Evolutionary conservation across 2,113 vertebrate genomes (phyloP).

Genomic region (Gadus chalcogrammus): DNA sequence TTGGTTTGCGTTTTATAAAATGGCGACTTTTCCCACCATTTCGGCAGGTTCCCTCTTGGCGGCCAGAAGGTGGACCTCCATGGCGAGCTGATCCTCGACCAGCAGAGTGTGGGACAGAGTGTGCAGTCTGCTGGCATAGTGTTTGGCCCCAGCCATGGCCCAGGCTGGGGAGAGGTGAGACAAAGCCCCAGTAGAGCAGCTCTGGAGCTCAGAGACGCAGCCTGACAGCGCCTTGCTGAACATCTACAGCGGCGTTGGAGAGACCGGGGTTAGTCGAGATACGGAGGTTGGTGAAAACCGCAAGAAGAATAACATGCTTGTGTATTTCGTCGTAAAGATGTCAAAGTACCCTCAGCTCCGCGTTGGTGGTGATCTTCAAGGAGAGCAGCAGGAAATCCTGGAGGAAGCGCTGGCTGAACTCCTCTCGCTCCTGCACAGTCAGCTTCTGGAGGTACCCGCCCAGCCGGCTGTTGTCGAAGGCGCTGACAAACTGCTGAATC

Average conservation of each 20-base stretch:
- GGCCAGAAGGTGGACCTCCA: background rate
- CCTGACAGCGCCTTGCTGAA: slow-evolving; percentile 46
- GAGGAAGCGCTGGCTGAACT: slow-evolving; percentile 49
- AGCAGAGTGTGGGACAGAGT: slow-evolving; percentile 58
- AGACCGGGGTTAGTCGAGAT: background rate
- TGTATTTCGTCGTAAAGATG: background rate
- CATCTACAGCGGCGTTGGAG: slow-evolving; percentile 45
- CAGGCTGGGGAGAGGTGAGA: slow-evolving; percentile 64
- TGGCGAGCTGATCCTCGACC: slow-evolving; percentile 51
- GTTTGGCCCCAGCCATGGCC: slow-evolving; percentile 57
- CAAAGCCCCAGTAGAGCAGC: background rate
- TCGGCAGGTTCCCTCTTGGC: slow-evolving; percentile 20
- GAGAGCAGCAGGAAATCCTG: slow-evolving; percentile 66
- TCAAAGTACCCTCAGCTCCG: slow-evolving; percentile 47
- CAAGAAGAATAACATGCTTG: too few relatives aligned
- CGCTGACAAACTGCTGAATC: slow-evolving; percentile 62
- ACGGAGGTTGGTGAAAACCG: too few relatives aligned
- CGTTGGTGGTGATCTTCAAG: slow-evolving; percentile 54
- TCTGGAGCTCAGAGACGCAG: slow-evolving; percentile 63
- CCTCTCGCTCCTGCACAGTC: slow-evolving; percentile 34
- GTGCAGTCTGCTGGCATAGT: slow-evolving; percentile 59
- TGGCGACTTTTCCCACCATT: slow-evolving; percentile 50
- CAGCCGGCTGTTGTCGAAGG: slow-evolving; percentile 54
- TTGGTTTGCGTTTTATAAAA: too few relatives aligned
- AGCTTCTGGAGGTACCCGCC: slow-evolving; percentile 50